Evolutionary conservation across 2,797 vertebrate genomes (phyloP).

Genomic region (Sparus aurata): DNA sequence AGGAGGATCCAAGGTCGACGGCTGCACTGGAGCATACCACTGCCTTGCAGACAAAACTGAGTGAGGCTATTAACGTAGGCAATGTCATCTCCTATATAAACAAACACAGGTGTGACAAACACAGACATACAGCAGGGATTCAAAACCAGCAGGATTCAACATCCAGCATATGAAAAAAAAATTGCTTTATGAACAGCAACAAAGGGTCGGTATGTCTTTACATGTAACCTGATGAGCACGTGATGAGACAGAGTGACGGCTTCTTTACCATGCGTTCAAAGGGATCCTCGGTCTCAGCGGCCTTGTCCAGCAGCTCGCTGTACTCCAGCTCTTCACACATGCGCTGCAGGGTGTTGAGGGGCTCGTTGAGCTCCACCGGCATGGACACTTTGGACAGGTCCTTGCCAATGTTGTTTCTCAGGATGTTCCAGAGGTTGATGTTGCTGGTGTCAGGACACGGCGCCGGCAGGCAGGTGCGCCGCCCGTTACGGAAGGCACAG

Average conservation of each 20-base stretch:
- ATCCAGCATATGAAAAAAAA: slow-evolving; percentile 1
- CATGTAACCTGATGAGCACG: not conserved
- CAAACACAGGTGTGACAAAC: slow-evolving; percentile 8
- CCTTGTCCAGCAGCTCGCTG: slow-evolving; percentile 98
- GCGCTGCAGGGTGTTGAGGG: slow-evolving; percentile 98
- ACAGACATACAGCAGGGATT: slow-evolving; percentile 2
- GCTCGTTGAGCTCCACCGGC: slow-evolving; percentile 99
- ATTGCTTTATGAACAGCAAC: not conserved
- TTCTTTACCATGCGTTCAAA: slow-evolving; percentile 96
- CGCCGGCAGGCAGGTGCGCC: slow-evolving; percentile 92
- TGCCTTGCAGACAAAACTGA: slow-evolving; percentile 17
- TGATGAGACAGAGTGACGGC: not conserved
- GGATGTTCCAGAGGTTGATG: slow-evolving; percentile 99
- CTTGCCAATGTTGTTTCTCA: slow-evolving; percentile 99
- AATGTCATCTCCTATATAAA: slow-evolving; percentile 33
- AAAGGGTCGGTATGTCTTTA: not conserved
- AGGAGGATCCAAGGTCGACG: slow-evolving; percentile 45
- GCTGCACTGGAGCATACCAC: slow-evolving; percentile 33
- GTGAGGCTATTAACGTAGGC: slow-evolving; percentile 28
- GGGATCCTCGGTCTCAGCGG: slow-evolving; percentile 93
- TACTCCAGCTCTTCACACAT: slow-evolving; percentile 99
- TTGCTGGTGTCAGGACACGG: slow-evolving; percentile 97
- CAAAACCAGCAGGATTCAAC: not conserved
- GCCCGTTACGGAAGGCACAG: slow-evolving; percentile 94
- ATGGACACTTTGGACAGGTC: slow-evolving; percentile 99